Conservation (phyloP, 92 coral and sea anemone genomes). For the Isaurus tuberculatus region DNA sequence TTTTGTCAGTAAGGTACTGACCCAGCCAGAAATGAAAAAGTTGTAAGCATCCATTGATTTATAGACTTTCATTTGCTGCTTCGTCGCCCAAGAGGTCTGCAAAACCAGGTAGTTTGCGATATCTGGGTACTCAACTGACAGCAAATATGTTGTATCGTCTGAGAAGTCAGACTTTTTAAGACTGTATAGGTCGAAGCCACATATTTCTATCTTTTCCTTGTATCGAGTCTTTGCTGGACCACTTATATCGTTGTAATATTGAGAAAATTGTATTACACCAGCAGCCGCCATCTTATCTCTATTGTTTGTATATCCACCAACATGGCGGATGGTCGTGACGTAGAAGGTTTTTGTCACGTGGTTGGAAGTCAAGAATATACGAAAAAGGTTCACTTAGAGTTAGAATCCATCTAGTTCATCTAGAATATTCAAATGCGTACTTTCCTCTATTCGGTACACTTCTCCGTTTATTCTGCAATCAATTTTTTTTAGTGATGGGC, state of each 20-base stretch:
- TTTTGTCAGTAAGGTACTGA: no score
- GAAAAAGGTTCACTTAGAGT: neutral
- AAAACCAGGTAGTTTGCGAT: neutral
- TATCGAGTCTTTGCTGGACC: no score
- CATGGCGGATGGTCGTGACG: no score
- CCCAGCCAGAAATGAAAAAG: neutral
- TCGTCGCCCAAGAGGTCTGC: neutral
- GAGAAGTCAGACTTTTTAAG: no score
- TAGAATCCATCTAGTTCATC: slow-evolving; percentile 7
- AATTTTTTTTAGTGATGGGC: neutral
- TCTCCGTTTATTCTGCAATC: neutral
- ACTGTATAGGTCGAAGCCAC: no score
- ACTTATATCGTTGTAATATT: no score
- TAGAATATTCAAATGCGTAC: neutral
- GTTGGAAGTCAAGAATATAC: no score
- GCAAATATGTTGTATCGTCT: neutral
- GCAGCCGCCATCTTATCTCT: no score
- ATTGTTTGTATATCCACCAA: no score
- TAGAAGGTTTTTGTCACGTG: no score
- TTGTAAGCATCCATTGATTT: neutral
- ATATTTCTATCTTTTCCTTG: no score
- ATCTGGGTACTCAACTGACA: neutral
- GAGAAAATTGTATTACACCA: no score
- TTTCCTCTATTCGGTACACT: slow-evolving; percentile 1
- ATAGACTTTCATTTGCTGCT: neutral